These are phyloP conservation scores for Tetraodon nigroviridis DNA, from an alignment of 2,113 vertebrate genomes.

Conservation along the genomic window DNA sequence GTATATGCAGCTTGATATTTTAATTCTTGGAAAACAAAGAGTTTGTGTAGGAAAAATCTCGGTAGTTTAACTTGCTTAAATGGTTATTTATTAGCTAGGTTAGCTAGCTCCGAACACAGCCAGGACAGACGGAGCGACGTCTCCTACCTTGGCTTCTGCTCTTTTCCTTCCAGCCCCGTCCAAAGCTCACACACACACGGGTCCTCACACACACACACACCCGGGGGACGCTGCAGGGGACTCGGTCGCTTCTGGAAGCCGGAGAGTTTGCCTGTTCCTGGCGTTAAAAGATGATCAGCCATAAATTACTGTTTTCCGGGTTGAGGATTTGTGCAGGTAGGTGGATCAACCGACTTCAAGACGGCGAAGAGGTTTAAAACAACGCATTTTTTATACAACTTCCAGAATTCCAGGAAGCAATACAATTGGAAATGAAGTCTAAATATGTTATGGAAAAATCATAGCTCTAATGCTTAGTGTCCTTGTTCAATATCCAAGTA, in stretches of 20 bases:
- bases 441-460: no score
- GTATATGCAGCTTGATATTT: no score
- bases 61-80: no score
- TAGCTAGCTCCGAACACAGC: not conserved
- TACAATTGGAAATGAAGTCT: not conserved
- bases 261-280: not conserved
- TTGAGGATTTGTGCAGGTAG: conserved; percentile 18
- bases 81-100: not conserved
- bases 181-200: conserved; percentile 9
- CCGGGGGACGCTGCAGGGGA: not conserved
- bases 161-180: not conserved
- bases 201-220: not conserved
- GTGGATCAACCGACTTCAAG: conserved; percentile 13
- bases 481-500: no score
- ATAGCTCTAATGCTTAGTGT: no score
- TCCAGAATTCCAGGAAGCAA: not conserved
- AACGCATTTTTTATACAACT: not conserved
- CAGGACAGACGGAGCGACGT: not conserved
- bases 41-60: not conserved
- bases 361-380: conserved; percentile 34
- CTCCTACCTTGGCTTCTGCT: conserved; percentile 37
- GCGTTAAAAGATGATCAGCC: conserved; percentile 37
- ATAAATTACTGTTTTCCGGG: conserved; percentile 31
- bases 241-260: not conserved
- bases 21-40: not conserved